These are phyloP conservation scores for Aspiorhynchus laticeps DNA, from an alignment of 2,113 vertebrate genomes.

Conservation along the genomic window DNA sequence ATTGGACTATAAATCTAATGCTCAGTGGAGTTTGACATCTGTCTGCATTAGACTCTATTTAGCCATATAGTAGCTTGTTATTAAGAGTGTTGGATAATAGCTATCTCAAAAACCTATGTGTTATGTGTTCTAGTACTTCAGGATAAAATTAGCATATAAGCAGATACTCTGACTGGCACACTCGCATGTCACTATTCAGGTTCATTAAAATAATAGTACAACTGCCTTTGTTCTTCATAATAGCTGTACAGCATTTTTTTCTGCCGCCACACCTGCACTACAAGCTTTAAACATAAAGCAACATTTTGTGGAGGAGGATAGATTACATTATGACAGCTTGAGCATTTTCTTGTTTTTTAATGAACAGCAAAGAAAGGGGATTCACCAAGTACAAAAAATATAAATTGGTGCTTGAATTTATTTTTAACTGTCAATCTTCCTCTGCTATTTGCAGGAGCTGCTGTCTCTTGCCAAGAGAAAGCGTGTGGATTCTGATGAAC, in stretches of 20 bases:
- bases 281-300: background rate
- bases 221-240: background rate
- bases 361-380: background rate
- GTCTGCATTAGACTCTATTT: background rate
- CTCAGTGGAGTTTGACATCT: background rate
- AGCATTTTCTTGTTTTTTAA: background rate
- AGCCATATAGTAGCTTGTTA: background rate
- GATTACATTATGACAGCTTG: background rate
- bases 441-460: slow-evolving; percentile 80
- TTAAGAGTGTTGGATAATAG: background rate
- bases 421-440: background rate
- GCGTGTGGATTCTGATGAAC: slow-evolving; percentile 93
- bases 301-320: background rate
- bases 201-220: background rate
- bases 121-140: slow-evolving; percentile 7
- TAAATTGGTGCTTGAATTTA: background rate
- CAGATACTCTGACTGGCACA: background rate
- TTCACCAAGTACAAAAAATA: background rate
- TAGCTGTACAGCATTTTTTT: background rate
- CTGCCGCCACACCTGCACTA: background rate
- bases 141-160: background rate
- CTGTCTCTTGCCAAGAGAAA: slow-evolving; percentile 95
- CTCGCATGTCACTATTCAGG: background rate
- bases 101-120: background rate
- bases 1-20: background rate